Evolutionary conservation across 2,797 vertebrate genomes (phyloP).

Genomic region (Numenius phaeopus): DNA sequence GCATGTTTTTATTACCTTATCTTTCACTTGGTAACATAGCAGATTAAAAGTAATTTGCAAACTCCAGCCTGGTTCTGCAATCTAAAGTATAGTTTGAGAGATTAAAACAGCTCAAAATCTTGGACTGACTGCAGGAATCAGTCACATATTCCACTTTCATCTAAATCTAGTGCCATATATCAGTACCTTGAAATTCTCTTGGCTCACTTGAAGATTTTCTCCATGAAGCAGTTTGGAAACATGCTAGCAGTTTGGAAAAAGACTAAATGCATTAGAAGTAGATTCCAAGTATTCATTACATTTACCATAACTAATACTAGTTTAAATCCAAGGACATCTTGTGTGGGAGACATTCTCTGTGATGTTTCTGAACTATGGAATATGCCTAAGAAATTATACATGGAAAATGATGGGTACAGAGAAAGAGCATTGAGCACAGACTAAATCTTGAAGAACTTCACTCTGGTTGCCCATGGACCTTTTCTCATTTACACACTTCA

Average conservation of each 20-base stretch:
- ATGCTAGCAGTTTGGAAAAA: not conserved
- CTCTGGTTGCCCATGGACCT: not conserved
- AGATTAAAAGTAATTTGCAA: not conserved
- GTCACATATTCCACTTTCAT: not conserved
- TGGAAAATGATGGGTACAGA: not conserved
- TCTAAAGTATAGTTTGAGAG: not conserved
- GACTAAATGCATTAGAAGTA: not conserved
- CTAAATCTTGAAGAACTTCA: not conserved
- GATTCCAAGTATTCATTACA: not conserved
- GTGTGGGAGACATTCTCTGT: not conserved
- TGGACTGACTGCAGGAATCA: not conserved
- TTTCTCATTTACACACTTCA: not conserved
- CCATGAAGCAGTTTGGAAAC: not conserved
- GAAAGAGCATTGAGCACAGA: not conserved
- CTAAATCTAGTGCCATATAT: not conserved
- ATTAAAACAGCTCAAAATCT: not conserved
- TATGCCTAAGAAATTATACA: not conserved
- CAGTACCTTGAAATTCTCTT: not conserved
- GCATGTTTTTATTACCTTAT: not conserved
- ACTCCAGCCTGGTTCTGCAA: not conserved
- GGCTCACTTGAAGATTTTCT: not conserved
- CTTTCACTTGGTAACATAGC: not conserved
- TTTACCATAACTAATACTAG: not conserved
- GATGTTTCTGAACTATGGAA: not conserved
- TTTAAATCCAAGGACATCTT: not conserved